A percentile compares a stretch with the other conserved stretches of the same genome.
These are phyloP conservation scores for Cerceris ruficornis DNA, from an alignment of 2,888 invertebrate genomes.

Conservation along the genomic window DNA sequence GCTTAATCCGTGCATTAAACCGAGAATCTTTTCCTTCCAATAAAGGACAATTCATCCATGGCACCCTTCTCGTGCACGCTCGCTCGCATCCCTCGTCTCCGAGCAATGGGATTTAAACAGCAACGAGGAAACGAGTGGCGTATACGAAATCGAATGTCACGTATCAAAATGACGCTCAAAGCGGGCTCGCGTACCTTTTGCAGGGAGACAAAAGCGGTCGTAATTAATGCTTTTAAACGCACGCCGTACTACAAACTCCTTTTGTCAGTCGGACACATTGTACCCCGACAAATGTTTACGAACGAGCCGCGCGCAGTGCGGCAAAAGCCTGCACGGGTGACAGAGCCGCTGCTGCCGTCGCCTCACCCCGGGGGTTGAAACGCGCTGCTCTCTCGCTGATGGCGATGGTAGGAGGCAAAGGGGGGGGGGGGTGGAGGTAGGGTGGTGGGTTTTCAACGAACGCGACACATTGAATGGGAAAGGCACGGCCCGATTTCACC, in stretches of 20 bases:
- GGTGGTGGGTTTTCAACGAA: conserved; percentile 29
- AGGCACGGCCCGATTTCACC: conserved; percentile 64
- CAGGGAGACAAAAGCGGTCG: conserved; percentile 55
- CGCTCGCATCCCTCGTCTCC: background rate
- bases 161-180: conserved; percentile 62
- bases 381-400: conserved; percentile 47
- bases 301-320: conserved; percentile 47
- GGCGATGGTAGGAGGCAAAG: too few species aligned
- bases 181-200: conserved; percentile 41
- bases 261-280: conserved; percentile 60
- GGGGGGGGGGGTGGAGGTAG: background rate
- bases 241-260: conserved; percentile 55
- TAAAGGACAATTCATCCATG: background rate
- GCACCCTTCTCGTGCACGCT: background rate
- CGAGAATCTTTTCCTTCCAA: background rate
- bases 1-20: too few species aligned
- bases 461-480: conserved; percentile 55
- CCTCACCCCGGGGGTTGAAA: conserved; percentile 33
- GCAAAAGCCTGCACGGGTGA: conserved; percentile 27
- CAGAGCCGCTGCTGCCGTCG: conserved; percentile 24
- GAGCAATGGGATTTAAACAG: conserved; percentile 16
- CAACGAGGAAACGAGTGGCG: conserved; percentile 23
- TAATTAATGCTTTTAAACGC: conserved; percentile 67
- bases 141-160: conserved; percentile 54
- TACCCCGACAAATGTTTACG: conserved; percentile 61